Percentiles rank a stretch among this genome's conserved stretches.
phyloP scores from a whole-genome alignment of 1,140 invertebrate genomes.

The Pseudobourletiella spinata region DNA sequence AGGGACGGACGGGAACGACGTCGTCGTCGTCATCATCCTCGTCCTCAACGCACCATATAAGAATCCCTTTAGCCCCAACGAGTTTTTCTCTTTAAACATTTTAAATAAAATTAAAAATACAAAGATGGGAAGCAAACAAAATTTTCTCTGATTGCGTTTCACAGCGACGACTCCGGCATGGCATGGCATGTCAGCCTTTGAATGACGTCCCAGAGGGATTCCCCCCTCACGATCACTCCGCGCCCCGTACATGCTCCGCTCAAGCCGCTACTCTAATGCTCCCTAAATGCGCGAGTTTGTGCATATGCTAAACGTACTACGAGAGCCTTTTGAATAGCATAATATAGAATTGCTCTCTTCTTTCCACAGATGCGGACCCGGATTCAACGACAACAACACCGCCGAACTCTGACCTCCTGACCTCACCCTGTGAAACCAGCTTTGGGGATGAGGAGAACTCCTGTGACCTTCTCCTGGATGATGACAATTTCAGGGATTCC shows the following conservation, averaged over 20 bases:
- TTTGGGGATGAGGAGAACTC: constrained; percentile 33
- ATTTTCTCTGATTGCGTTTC: constrained; percentile 25
- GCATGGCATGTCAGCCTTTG: constrained; percentile 9
- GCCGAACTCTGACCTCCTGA: constrained; percentile 33
- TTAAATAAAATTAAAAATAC: constrained; percentile 32
- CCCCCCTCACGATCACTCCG: neutral
- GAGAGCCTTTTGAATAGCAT: no score
- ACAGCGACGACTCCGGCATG: neutral
- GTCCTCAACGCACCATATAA: neutral
- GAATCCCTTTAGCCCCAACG: neutral
- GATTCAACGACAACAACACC: constrained; percentile 43
- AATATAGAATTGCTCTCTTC: no score
- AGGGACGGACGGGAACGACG: neutral
- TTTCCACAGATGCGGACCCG: constrained; percentile 33
- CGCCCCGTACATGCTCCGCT: no score
- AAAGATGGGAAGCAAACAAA: constrained; percentile 19
- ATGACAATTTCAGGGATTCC: constrained; percentile 32
- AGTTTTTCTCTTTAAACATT: neutral
- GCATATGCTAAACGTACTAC: no score
- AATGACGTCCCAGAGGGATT: constrained; percentile 10
- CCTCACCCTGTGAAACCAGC: constrained; percentile 32
- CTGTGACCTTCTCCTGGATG: constrained; percentile 31
- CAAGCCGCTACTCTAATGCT: no score
- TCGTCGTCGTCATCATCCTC: no score
- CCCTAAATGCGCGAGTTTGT: no score